Percentiles rank a stretch among this genome's conserved stretches.
phyloP scores from a whole-genome alignment of 35 echinoderm and acorn worm species.

The Holothuria glaberrima region DNA sequence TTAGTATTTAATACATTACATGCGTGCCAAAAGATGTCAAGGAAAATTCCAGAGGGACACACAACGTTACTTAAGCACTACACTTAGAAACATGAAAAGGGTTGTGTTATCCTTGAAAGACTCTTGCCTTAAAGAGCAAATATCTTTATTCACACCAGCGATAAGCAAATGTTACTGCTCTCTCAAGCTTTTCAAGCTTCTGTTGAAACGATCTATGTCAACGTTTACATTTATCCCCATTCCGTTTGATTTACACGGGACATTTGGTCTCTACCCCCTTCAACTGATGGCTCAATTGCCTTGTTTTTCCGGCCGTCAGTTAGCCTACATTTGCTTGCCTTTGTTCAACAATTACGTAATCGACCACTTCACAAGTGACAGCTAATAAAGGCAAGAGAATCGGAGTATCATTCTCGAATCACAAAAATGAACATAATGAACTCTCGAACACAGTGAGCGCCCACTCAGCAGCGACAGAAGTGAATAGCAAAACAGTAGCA shows the following conservation, averaged over 20 bases:
- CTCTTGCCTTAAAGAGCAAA: no score
- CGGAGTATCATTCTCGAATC: conserved; percentile 27
- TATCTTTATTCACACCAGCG: no score
- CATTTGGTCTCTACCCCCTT: not conserved
- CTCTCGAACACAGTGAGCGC: not conserved
- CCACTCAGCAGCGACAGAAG: not conserved
- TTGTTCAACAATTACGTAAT: conserved; percentile 39
- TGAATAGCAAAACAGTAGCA: not conserved
- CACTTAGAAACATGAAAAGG: no score
- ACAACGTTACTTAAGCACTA: no score
- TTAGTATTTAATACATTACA: no score
- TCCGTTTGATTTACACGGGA: conserved; percentile 32
- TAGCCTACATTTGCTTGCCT: conserved; percentile 11
- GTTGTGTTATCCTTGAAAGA: no score
- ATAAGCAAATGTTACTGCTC: conserved; percentile 13
- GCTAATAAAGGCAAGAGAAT: conserved; percentile 31
- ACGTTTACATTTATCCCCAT: conserved; percentile 12
- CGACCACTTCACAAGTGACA: conserved; percentile 30
- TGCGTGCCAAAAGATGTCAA: no score
- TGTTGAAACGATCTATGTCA: conserved; percentile 9
- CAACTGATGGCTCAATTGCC: conserved; percentile 27
- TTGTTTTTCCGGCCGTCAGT: conserved; percentile 32
- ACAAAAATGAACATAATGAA: not conserved
- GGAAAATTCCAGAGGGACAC: no score
- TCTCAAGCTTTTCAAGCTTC: conserved; percentile 6